A percentile compares a stretch with the other conserved stretches of the same genome.
These are phyloP conservation scores for Acanthosepion esculentum DNA, from an alignment of 2,888 invertebrate species.

Conservation along the genomic window DNA sequence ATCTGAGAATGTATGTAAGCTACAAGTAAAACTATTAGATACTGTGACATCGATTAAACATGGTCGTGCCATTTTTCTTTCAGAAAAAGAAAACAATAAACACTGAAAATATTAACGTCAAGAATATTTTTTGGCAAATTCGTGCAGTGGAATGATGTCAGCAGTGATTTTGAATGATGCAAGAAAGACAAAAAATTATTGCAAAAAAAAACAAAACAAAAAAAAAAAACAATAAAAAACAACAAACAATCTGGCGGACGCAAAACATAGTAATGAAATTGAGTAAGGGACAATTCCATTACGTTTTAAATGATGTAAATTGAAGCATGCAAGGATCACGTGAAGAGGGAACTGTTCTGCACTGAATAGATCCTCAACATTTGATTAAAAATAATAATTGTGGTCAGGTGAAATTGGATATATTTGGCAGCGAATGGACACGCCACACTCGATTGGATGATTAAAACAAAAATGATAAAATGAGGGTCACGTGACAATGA, in stretches of 20 bases:
- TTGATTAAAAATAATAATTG: background rate
- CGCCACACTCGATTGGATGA: background rate
- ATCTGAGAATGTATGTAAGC: no score
- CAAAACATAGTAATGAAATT: background rate
- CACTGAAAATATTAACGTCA: background rate
- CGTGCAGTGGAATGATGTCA: constrained; percentile 9
- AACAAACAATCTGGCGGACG: background rate
- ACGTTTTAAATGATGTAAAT: background rate
- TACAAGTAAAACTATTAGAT: no score
- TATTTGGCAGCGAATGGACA: background rate
- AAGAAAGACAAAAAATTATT: background rate
- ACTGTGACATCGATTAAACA: background rate
- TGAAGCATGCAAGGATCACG: constrained; percentile 9
- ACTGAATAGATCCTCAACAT: background rate
- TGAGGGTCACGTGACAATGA: background rate
- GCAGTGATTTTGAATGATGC: background rate
- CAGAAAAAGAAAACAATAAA: background rate
- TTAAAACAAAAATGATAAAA: background rate
- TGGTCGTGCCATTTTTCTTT: background rate
- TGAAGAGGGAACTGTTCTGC: background rate
- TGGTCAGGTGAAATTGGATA: background rate
- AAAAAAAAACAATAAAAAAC: background rate
- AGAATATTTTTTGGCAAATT: background rate
- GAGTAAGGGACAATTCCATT: background rate
- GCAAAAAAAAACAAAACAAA: background rate